These are phyloP conservation scores for Sebastes minor DNA, from an alignment of 2,797 vertebrate genomes.

Conservation along the genomic window DNA sequence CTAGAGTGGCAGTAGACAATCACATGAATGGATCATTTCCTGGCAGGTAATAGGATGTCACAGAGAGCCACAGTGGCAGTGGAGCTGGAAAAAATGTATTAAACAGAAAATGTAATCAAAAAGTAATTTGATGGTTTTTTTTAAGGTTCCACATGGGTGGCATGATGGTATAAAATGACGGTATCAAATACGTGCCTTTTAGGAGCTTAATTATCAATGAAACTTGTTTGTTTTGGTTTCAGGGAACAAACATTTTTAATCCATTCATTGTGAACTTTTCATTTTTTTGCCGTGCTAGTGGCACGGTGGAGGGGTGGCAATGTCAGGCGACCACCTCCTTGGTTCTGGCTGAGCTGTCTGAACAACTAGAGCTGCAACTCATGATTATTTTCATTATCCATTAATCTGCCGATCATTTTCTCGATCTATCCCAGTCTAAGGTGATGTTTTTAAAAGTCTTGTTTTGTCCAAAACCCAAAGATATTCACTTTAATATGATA, in stretches of 20 bases:
- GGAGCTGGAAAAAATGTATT: background rate
- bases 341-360: background rate
- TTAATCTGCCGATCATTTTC: too few species aligned
- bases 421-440: too few species aligned
- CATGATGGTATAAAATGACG: background rate
- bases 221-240: background rate
- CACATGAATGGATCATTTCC: constrained; percentile 3
- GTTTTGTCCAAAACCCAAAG: too few species aligned
- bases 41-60: constrained; percentile 8
- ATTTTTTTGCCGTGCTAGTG: background rate
- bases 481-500: too few species aligned
- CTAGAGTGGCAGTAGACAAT: background rate
- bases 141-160: background rate
- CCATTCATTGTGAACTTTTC: background rate
- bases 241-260: background rate
- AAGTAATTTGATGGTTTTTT: background rate
- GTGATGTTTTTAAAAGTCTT: too few species aligned
- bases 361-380: too few species aligned
- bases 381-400: too few species aligned
- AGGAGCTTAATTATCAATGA: background rate
- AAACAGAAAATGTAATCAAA: background rate
- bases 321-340: background rate
- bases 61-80: background rate
- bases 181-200: background rate
- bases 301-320: background rate